Evolutionary conservation across 2,113 vertebrate species (phyloP), one percentile per base, ranked within the genome.

Genomic region (Toxotes chatareus): DNA sequence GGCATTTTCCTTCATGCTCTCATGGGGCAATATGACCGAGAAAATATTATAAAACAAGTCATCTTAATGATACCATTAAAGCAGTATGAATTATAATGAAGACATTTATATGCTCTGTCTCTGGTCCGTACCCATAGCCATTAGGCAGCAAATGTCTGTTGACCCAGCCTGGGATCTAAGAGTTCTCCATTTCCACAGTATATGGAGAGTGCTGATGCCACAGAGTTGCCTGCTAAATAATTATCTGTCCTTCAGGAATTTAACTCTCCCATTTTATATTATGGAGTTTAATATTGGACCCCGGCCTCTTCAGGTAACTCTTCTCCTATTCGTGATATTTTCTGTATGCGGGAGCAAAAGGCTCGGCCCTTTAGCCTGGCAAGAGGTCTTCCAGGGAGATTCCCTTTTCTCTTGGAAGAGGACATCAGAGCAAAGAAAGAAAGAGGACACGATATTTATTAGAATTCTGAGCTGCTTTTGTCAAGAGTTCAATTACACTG

Each of bases 401-500:
- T 81, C 82, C 27, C 71, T 83, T 66, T 88, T 88, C 42, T 68
- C 55, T 57, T 66, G 61, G 73, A 77, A 62, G 60, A 64, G 82
- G 55, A 79, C 12, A 44, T 62, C 69, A 75, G 83, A 78, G 68
- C 60, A 61, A 51, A 51, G 76, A 70, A 72, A 74, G 60, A 80
- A 73, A 82, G 74, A 72, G 62, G 40, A 73, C 53, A 34, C 83
- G 71, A 59, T 89, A 83, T 91, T 89, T 86, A 71, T 75, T 51
- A 59, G 80, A 79, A 83, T 62, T 83, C 69, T 86, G 68, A 11
- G 10, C 82, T 61, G 49, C 73, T 82, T 75, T 64, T 92, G 85
- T 89, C 86, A 90, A 91, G 84, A 91, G 85, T 91, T 91, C 73
- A 90, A 69, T 92, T 90, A 84, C 77, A 62, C 53, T 66, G 80